Base-by-base conservation (phyloP, 2,113 vertebrate species). In the Pontoporia blainvillei region DNA sequence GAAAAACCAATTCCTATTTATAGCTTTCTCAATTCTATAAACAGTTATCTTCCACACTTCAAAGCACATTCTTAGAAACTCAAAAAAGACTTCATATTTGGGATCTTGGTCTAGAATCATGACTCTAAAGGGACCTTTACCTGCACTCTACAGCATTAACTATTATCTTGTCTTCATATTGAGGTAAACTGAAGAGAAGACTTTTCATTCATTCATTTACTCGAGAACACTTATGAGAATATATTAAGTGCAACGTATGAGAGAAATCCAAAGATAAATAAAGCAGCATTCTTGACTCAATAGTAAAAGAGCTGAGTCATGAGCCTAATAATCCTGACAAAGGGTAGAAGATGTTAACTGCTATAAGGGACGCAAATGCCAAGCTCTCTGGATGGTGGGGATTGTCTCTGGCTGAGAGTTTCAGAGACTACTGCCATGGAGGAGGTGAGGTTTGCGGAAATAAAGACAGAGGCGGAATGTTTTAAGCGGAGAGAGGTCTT, bases 31-130 rank as follows among this genome's bases (percentile, higher is more conserved):
- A 27, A 8, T 34, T 54, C 31, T n/a, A 46, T 20, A 61, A 36
- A 90, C 1, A 27, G 41, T 86, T 10, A 86, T 81, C 17, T 66
- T 46, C 3, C 61, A 39, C 12, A 62, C 5, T 21, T 5, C 17
- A 84, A 62, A 17, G 36, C 8, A 41, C 8, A 90, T 9, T 36
- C 73, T 90, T 85, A 83, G 61, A 92, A 84, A 91, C 90, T 27
- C 17, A 69, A 78, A 72, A 49, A 27, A 5, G 1, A 36, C 20
- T 83, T 88, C 75, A 27, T 64, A 41, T 90, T 41, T 29, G 21
- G 36, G 9, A 1, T 52, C 34, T 62, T 6, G 8, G 17, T 62
- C 49, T 96, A 61, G 49, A 75, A 41, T 52, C 11, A 69, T 39
- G 21, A 82, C 6, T 61, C 36, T 69, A 69, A 75, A 52, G 62